phyloP scores from a whole-genome alignment of 2,888 invertebrate genomes.

The Eucera pruinosa region DNA sequence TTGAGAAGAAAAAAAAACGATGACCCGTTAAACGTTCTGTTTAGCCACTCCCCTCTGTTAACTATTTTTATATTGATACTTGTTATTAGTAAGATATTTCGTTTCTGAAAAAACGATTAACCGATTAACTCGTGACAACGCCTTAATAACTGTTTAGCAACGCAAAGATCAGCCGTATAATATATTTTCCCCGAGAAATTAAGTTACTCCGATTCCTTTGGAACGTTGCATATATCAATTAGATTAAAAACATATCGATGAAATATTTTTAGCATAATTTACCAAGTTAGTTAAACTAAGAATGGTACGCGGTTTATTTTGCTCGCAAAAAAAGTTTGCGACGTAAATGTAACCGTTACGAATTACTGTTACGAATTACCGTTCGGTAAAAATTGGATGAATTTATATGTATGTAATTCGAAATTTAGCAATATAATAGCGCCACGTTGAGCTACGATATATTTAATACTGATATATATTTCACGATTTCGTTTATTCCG shows the following conservation, averaged over 20 bases:
- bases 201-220: background rate
- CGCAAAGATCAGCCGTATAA: background rate
- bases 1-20: background rate
- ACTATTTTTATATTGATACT: constrained; percentile 7
- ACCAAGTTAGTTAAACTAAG: background rate
- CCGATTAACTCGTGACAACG: background rate
- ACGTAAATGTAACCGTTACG: background rate
- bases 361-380: background rate
- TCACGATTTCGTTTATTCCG: background rate
- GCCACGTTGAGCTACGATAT: too few species aligned
- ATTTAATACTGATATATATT: too few species aligned
- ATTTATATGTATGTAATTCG: too few species aligned
- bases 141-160: background rate
- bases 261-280: constrained; percentile 4
- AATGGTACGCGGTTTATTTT: background rate
- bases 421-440: too few species aligned
- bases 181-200: background rate
- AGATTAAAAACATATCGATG: constrained; percentile 20
- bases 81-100: constrained; percentile 5
- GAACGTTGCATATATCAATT: background rate
- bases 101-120: background rate
- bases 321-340: background rate
- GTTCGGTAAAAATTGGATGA: background rate
- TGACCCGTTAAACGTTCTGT: background rate
- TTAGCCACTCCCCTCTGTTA: constrained; percentile 37